Conservation (phyloP, 2,113 vertebrate species). For the Lepidothrix coronata region DNA sequence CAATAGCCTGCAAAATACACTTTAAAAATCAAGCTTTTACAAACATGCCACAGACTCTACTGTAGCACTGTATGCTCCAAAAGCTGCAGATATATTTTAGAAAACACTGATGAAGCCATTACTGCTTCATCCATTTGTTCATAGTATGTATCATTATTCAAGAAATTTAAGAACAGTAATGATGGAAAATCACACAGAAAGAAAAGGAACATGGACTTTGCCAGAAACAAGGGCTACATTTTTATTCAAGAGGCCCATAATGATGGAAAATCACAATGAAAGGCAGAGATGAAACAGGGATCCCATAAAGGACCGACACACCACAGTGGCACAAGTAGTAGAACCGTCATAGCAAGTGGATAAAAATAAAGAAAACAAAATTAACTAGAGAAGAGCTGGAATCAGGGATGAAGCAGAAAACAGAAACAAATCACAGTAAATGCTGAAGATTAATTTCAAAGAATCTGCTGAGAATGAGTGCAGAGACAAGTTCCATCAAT, state of each 20-base stretch:
- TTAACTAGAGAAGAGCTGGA: slow-evolving; percentile 74
- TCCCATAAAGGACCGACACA: slow-evolving; percentile 75
- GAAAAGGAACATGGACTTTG: slow-evolving; percentile 79
- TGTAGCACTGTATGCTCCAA: slow-evolving; percentile 32
- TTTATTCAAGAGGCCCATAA: slow-evolving; percentile 85
- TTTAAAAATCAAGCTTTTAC: slow-evolving; percentile 64
- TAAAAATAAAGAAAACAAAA: slow-evolving; percentile 80
- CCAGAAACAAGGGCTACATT: slow-evolving; percentile 81
- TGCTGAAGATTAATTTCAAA: slow-evolving; percentile 76
- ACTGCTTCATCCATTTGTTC: slow-evolving; percentile 78
- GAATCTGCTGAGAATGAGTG: slow-evolving; percentile 67
- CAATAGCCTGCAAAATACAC: slow-evolving; percentile 55
- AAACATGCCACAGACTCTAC: slow-evolving; percentile 54
- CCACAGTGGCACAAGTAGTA: slow-evolving; percentile 68
- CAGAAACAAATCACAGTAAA: slow-evolving; percentile 73
- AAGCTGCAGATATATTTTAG: slow-evolving; percentile 69
- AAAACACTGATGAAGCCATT: slow-evolving; percentile 80
- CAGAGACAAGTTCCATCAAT: slow-evolving; percentile 74
- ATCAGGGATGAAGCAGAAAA: slow-evolving; percentile 43
- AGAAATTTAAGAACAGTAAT: slow-evolving; percentile 83
- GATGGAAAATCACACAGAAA: slow-evolving; percentile 83
- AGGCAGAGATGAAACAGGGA: slow-evolving; percentile 74
- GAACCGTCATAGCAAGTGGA: slow-evolving; percentile 67
- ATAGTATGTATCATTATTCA: slow-evolving; percentile 82
- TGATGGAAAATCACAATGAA: slow-evolving; percentile 83